Base-by-base conservation (phyloP, 2,888 invertebrate species). In the Oithona nana region DNA sequence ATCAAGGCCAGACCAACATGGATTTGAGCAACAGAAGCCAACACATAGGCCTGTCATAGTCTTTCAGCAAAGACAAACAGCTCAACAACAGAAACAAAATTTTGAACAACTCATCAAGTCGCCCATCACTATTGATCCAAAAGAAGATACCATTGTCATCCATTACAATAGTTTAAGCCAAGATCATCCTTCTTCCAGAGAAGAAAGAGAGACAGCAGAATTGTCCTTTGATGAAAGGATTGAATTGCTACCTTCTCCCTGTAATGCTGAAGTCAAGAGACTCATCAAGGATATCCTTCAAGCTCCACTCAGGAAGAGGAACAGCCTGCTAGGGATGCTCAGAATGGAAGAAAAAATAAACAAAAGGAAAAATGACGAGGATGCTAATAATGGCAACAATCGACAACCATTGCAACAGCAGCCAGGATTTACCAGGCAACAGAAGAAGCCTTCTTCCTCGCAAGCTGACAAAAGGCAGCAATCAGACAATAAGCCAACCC, bases 151-250 rank as follows among this genome's bases (percentile, higher is more conserved):
- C 6, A 6, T 39, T 6, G 39, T 39, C 16, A 16, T 39, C 8
- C 39, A 39, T 16, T 6, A 39, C 16, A 6, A 39, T 16, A 39
- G 39, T 39, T 16, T 11, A 16, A 6, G 6, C 39, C 6, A 39
- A 39, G n/a, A n/a, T n/a, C n/a, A n/a, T n/a, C n/a, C n/a, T n/a
- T n/a, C n/a, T n/a, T n/a, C n/a, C n/a, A 39, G 39, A 16, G 8
- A 6, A 39, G 8, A 11, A 6, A 39, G 39, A 16, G 8, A 39
- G 16, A 39, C 39, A 11, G 39, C 6, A 16, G 39, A 39, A 39
- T 39, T 39, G 39, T 39, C 54, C 54, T 54, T 54, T 20, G 54
- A 54, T 24, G 26, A 54, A 24, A 4, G 54, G 54, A 54, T 54
- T 2, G 26, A 54, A 20, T 26, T 54, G 54, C 16, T 54, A 16